These are phyloP conservation scores for Scaptomyza graminum DNA, from an alignment of 1,140 invertebrate species.

Conservation along the genomic window DNA sequence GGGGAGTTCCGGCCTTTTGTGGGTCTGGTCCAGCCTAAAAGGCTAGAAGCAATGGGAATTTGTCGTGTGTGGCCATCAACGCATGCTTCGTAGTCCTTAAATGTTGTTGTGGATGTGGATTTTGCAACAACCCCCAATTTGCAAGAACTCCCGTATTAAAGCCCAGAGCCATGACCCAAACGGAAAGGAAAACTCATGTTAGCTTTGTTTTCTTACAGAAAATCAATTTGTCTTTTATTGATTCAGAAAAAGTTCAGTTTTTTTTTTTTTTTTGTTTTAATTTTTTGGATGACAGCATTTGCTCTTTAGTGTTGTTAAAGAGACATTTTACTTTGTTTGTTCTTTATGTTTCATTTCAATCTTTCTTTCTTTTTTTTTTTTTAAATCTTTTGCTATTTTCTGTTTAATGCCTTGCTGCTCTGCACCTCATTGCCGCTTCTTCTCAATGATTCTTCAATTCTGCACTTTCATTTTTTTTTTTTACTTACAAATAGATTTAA, in stretches of 20 bases:
- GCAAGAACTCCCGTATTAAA: not conserved
- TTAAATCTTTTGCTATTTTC: conserved; percentile 73
- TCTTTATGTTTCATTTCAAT: conserved; percentile 20
- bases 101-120: not conserved
- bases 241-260: conserved; percentile 83
- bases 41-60: not conserved
- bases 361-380: conserved; percentile 44
- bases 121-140: conserved; percentile 7
- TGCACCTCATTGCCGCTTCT: conserved; percentile 26
- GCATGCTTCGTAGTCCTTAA: not conserved
- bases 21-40: not conserved
- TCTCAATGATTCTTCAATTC: conserved; percentile 28
- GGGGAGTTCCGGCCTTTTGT: conserved; percentile 7
- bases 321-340: conserved; percentile 50
- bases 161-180: not conserved
- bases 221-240: conserved; percentile 83
- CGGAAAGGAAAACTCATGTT: conserved; percentile 3
- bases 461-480: conserved; percentile 39
- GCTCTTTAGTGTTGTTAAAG: conserved; percentile 65
- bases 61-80: not conserved
- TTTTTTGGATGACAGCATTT: conserved; percentile 79
- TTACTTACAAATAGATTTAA: conserved; percentile 69
- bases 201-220: conserved; percentile 82
- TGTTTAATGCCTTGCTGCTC: conserved; percentile 46
- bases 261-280: conserved; percentile 50